These are phyloP conservation scores for Thripadectes ignobilis DNA, from an alignment of 2,797 vertebrate genomes.

Conservation along the genomic window DNA sequence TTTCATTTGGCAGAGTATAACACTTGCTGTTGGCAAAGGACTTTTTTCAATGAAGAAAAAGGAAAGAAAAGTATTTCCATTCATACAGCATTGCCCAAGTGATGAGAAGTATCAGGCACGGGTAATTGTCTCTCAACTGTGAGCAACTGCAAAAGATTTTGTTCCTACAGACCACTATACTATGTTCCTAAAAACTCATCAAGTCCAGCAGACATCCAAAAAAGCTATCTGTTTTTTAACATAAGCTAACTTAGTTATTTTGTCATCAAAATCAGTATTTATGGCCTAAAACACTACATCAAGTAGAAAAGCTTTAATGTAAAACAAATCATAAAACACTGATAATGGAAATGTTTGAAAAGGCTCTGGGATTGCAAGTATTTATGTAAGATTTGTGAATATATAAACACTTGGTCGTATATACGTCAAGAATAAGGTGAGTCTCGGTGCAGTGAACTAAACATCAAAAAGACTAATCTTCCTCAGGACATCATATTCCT, in stretches of 20 bases:
- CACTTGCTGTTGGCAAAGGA: constrained; percentile 9
- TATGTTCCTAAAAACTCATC: not conserved
- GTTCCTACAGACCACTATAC: not conserved
- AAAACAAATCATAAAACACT: constrained; percentile 33
- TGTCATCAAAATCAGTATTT: not conserved
- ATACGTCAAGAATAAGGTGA: not conserved
- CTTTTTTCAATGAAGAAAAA: constrained; percentile 16
- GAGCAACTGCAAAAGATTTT: not conserved
- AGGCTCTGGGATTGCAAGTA: not conserved
- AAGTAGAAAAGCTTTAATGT: not conserved
- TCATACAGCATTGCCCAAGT: not conserved
- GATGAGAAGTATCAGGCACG: not conserved
- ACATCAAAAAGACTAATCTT: not conserved
- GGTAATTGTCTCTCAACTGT: not conserved
- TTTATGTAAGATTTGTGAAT: not conserved
- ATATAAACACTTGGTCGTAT: not conserved
- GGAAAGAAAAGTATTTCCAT: not conserved
- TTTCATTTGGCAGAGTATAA: constrained; percentile 47
- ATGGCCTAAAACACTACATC: not conserved
- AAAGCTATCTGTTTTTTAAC: not conserved
- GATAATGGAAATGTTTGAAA: constrained; percentile 20
- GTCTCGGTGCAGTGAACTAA: not conserved
- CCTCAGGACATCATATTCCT: not conserved
- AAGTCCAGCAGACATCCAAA: not conserved
- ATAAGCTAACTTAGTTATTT: not conserved